Percentiles rank a stretch among this genome's conserved stretches.
Conservation (phyloP, 2,888 invertebrate species). For the Drosophila birchii region DNA sequence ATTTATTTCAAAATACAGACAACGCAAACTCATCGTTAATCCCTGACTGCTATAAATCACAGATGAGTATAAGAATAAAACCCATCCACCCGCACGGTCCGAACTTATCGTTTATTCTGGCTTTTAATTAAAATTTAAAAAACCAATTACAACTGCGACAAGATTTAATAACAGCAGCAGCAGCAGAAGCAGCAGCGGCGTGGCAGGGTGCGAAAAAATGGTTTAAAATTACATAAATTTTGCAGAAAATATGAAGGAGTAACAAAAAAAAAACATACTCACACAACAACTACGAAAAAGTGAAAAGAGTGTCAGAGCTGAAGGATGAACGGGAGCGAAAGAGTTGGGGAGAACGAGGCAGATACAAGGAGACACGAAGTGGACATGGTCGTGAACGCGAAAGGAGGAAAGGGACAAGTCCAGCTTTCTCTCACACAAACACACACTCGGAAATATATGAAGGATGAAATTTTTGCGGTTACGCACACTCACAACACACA, state of each 20-base stretch:
- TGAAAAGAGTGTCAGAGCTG: slow-evolving; percentile 31
- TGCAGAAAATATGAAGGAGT: slow-evolving; percentile 63
- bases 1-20: slow-evolving; percentile 41
- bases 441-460: slow-evolving; percentile 57
- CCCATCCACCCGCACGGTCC: slow-evolving; percentile 19
- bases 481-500: slow-evolving; percentile 44
- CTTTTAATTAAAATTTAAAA: slow-evolving; percentile 65
- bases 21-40: slow-evolving; percentile 27
- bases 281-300: slow-evolving; percentile 21
- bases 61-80: slow-evolving; percentile 32
- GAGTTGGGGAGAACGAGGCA: slow-evolving; percentile 16
- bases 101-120: slow-evolving; percentile 47
- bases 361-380: slow-evolving; percentile 35
- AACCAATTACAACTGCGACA: slow-evolving; percentile 59
- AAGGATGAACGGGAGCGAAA: slow-evolving; percentile 26
- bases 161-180: slow-evolving; percentile 59
- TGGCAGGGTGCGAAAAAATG: slow-evolving; percentile 52
- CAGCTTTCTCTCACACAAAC: slow-evolving; percentile 20
- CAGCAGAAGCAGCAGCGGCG: slow-evolving; percentile 30
- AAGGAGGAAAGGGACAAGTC: slow-evolving; percentile 37
- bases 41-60: slow-evolving; percentile 35
- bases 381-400: slow-evolving; percentile 37
- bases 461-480: slow-evolving; percentile 70
- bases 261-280: slow-evolving; percentile 29
- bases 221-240: slow-evolving; percentile 67